Base-by-base conservation (phyloP, 2,888 invertebrate species). In the Hyppa rectilinea region DNA sequence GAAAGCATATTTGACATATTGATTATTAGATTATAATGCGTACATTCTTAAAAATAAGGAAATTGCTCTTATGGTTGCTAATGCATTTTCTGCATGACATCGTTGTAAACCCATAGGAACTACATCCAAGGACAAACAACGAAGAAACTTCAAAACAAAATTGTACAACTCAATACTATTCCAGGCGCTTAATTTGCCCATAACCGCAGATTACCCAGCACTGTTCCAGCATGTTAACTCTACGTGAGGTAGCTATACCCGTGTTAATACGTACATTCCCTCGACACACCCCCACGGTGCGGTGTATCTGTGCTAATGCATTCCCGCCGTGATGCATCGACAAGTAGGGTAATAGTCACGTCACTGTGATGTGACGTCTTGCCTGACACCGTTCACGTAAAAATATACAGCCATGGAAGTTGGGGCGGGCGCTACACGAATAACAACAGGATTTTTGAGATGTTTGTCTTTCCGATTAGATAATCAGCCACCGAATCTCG, bases 281-380 rank as follows among this genome's bases (percentile, higher is more conserved):
- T 14, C 38, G 29, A 23, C 7, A 34, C 29, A 29, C 58, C 53
- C 61, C 45, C 40, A 45, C 43, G 36, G 45, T 53, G 36, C 45
- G 31, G 45, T 66, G 36, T 69, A 55, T 63, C 70, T 23, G 40
- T 31, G 80, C 56, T 76, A 75, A 60, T 53, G 56, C 52, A 63
- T 60, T 40, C 80, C 31, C 63, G 49, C 34, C 38, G 61, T 56
- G 63, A 75, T 70, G 65, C 78, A 75, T 70, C 63, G 40, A 50
- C 64, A 79, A 80, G 66, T 76, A 61, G 67, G 80, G 60, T 71
- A 75, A 75, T 75, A 67, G 77, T 67, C 67, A 50, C 80, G 63
- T 66, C 59, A 75, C 53, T 74, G 47, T 31, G 49, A 60, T 55
- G 59, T 80, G 63, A 58, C 52, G 60, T 80, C 71, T 66, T 56